phyloP scores from a whole-genome alignment of 2,113 vertebrate genomes.

The Eubucco bourcierii region DNA sequence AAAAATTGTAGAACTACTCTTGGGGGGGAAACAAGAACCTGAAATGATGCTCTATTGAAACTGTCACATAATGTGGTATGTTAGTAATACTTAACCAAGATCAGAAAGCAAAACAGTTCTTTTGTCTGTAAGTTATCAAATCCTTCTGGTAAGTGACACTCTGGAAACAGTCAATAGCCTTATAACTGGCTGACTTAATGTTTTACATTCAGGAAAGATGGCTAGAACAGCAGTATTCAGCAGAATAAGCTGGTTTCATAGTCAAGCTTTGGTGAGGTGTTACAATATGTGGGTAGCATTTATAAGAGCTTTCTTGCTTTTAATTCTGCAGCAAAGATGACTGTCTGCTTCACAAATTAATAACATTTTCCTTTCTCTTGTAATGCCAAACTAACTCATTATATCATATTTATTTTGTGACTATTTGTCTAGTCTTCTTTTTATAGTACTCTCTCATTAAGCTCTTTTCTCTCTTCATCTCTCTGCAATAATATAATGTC shows the following conservation, averaged over 20 bases:
- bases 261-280: constrained; percentile 52
- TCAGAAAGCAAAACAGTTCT: constrained; percentile 74
- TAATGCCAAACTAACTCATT: constrained; percentile 35
- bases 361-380: constrained; percentile 72
- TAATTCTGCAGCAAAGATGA: constrained; percentile 73
- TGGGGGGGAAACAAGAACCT: background rate
- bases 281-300: constrained; percentile 67
- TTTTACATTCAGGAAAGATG: constrained; percentile 74
- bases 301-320: constrained; percentile 71
- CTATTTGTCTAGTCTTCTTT: background rate
- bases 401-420: background rate
- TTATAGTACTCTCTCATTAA: background rate
- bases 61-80: constrained; percentile 23
- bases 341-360: constrained; percentile 63
- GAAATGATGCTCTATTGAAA: constrained; percentile 44
- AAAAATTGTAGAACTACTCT: constrained; percentile 2
- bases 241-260: constrained; percentile 68
- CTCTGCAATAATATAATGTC: background rate
- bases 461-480: background rate
- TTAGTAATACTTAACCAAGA: constrained; percentile 61
- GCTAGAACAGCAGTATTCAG: constrained; percentile 72
- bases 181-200: constrained; percentile 75
- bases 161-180: constrained; percentile 73
- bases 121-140: constrained; percentile 77
- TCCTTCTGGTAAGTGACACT: constrained; percentile 82